Percentiles rank a stretch among this genome's conserved stretches.
These are phyloP conservation scores for Sus cebifrons DNA, from an alignment of 2,797 vertebrate genomes.

Conservation along the genomic window DNA sequence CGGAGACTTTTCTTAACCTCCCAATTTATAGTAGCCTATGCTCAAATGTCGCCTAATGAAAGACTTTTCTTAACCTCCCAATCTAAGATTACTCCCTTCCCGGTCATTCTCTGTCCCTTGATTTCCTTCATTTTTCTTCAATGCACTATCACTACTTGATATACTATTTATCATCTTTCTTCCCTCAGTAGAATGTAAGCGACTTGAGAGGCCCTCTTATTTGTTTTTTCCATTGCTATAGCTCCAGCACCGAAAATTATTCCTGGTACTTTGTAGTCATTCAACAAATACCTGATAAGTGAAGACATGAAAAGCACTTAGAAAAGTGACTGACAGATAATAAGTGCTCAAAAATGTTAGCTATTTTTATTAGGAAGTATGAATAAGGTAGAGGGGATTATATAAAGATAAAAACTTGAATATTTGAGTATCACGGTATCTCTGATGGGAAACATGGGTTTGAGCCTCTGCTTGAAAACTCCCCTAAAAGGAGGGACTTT, in stretches of 20 bases:
- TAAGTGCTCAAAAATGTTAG: neutral
- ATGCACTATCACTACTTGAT: neutral
- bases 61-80: neutral
- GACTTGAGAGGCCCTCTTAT: neutral
- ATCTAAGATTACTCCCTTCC: neutral
- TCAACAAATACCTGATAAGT: constrained; percentile 36
- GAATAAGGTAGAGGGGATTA: neutral
- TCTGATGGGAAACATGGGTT: constrained; percentile 10
- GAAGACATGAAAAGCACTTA: constrained; percentile 21
- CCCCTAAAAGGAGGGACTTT: neutral
- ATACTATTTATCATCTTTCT: constrained; percentile 23
- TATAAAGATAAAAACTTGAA: constrained; percentile 25
- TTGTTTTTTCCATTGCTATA: neutral
- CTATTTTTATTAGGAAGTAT: constrained; percentile 25
- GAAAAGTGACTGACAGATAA: neutral
- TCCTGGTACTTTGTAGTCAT: neutral
- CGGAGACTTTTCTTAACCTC: neutral
- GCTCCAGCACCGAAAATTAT: neutral
- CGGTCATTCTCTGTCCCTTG: neutral
- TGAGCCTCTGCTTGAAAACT: constrained; percentile 49
- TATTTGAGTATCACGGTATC: constrained; percentile 23
- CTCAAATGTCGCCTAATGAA: neutral
- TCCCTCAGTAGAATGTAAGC: neutral
- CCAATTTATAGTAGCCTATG: neutral
- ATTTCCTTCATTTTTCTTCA: constrained; percentile 27